Conservation (phyloP, 2,888 invertebrate species). For the Podotricha telesiphe region DNA sequence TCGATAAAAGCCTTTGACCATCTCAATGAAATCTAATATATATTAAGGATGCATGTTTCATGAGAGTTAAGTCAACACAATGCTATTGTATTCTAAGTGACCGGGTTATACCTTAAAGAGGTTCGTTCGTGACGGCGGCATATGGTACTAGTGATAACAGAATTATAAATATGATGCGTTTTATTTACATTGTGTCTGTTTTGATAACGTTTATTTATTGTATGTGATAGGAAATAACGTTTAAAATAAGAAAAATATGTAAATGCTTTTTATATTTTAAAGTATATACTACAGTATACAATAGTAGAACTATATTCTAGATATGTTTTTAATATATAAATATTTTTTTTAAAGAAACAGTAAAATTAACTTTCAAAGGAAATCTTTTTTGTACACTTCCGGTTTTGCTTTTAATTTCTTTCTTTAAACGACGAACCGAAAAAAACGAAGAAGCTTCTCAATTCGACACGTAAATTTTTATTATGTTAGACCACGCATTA, state of each 20-base stretch:
- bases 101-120: slow-evolving; percentile 46
- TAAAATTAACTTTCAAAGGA: too few relatives aligned
- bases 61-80: slow-evolving; percentile 47
- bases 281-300: too few relatives aligned
- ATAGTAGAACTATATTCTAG: too few relatives aligned
- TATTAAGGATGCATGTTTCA: slow-evolving; percentile 41
- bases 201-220: slow-evolving; percentile 1
- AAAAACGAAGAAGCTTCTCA: too few relatives aligned
- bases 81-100: slow-evolving; percentile 62
- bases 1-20: slow-evolving; percentile 15
- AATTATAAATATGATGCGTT: background rate
- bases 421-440: too few relatives aligned
- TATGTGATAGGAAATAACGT: background rate
- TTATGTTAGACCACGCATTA: too few relatives aligned
- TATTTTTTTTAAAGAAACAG: too few relatives aligned
- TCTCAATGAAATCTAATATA: slow-evolving; percentile 33
- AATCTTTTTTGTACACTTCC: too few relatives aligned
- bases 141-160: slow-evolving; percentile 10
- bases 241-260: background rate
- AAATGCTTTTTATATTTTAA: too few relatives aligned
- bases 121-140: slow-evolving; percentile 34
- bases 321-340: too few relatives aligned
- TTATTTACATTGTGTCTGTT: background rate
- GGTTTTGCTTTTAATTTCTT: too few relatives aligned
- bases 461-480: too few relatives aligned